Evolutionary conservation across 1,140 invertebrate genomes (phyloP).

Genomic region (Ceratina australensis): DNA sequence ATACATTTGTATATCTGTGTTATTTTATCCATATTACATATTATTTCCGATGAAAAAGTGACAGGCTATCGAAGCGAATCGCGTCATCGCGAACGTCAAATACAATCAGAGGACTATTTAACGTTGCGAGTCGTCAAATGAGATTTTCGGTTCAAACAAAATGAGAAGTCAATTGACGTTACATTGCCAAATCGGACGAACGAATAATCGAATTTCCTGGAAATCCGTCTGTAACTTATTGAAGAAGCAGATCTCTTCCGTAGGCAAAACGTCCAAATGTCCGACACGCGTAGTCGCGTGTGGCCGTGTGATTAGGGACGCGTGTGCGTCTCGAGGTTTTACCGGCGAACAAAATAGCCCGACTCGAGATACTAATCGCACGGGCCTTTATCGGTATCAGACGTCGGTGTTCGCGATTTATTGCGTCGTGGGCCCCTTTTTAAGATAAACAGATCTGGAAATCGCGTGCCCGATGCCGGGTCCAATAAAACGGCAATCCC

Average conservation of each 20-base stretch:
- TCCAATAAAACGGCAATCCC: slow-evolving; percentile 10
- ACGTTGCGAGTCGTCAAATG: not conserved
- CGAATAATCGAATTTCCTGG: not conserved
- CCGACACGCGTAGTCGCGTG: slow-evolving; percentile 55
- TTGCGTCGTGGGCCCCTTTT: not conserved
- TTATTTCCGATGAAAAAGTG: too few species aligned
- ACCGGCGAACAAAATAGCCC: slow-evolving; percentile 35
- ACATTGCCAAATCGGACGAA: not conserved
- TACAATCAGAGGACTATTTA: too few species aligned
- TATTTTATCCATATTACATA: too few species aligned
- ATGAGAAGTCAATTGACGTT: not conserved
- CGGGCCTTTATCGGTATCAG: slow-evolving; percentile 27
- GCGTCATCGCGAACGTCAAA: too few species aligned
- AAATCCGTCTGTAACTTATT: not conserved
- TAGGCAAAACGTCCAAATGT: not conserved
- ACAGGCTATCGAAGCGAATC: too few species aligned
- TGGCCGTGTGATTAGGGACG: slow-evolving; percentile 42
- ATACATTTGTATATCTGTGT: too few species aligned
- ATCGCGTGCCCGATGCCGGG: slow-evolving; percentile 6
- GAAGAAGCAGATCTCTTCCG: slow-evolving; percentile 21
- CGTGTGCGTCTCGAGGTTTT: slow-evolving; percentile 38
- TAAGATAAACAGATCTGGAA: slow-evolving; percentile 20
- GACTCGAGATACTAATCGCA: slow-evolving; percentile 46
- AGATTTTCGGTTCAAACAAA: not conserved
- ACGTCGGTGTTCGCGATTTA: slow-evolving; percentile 20